Base-by-base conservation (phyloP, 2,797 vertebrate species). In the Vipera ursinii region DNA sequence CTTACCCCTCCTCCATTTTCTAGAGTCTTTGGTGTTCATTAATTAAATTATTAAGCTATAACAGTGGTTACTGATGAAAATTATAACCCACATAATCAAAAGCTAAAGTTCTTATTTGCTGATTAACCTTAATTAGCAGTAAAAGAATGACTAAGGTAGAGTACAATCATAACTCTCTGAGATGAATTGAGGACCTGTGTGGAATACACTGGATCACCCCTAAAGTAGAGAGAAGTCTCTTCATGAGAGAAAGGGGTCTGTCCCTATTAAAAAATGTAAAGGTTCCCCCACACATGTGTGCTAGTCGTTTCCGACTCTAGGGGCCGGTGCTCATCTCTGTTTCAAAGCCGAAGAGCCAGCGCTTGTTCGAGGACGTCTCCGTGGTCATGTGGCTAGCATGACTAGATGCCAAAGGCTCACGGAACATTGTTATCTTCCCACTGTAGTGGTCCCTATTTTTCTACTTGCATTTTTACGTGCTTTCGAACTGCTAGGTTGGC, bases 41-140 rank as follows among this genome's bases (percentile, higher is more conserved):
- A 87, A 89, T 22, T 61, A 89, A 90, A 61, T 90, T 91, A 28
- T 86, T 90, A 53, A 89, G 63, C 88, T 22, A 82, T 82, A 82
- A 82, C 4, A 65, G 63, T 87, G 38, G 15, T 73, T 53, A 78
- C 28, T 69, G 55, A 86, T 55, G 32, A 48, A 89, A 90, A 90
- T 86, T 82, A 88, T 73, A 91, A 87, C 28, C 60, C 24, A 57
- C 48, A 92, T 53, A 92, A 59, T 51, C 60, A 90, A 88, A 93
- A n/a, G 56, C 56, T 17, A 87, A 63, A 90, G 14, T 53, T 91
- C 28, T 90, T 69, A 87, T 65, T 91, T 24, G 63, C 53, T 48
- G 32, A 91, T 89, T 87, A 90, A 65, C 87, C 63, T 32, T 89
- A 78, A 90, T 94, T 90, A 94, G 86, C 59, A 38, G 57, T 85